These are phyloP conservation scores for Glaucidium brasilianum DNA, from an alignment of 2,113 vertebrate species.

Conservation along the genomic window DNA sequence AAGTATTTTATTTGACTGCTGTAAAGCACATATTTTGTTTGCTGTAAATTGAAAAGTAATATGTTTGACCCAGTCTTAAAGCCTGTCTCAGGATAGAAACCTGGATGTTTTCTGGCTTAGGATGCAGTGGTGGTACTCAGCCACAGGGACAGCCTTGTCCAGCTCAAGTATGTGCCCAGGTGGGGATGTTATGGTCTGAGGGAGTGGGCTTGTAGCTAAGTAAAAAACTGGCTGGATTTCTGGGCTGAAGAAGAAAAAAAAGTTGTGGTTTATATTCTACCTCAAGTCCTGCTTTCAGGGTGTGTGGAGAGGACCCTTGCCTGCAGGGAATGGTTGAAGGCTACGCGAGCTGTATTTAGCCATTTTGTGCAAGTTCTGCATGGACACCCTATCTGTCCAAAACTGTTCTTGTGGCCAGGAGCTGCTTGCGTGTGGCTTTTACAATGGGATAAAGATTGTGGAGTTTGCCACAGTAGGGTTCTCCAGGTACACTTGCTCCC, in stretches of 20 bases:
- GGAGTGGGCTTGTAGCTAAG: not conserved
- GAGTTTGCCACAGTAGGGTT: not conserved
- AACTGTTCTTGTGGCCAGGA: not conserved
- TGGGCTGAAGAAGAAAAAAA: not conserved
- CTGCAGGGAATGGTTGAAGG: not conserved
- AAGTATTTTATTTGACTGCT: not conserved
- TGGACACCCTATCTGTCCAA: not conserved
- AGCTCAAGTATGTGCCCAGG: not conserved
- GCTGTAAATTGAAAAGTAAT: not conserved
- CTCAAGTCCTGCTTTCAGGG: not conserved
- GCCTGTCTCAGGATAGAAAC: not conserved
- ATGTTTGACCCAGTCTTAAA: not conserved
- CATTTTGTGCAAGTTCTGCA: not conserved
- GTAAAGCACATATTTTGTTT: not conserved
- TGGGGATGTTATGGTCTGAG: not conserved
- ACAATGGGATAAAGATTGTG: not conserved
- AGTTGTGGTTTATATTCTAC: not conserved
- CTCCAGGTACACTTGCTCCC: not conserved
- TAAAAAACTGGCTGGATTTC: not conserved
- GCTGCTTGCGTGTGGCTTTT: not conserved
- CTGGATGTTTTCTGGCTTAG: not conserved
- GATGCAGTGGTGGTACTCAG: not conserved
- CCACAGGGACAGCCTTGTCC: not conserved
- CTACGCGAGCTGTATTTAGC: not conserved
- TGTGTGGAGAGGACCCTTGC: not conserved